Percentiles rank a stretch among this genome's conserved stretches.
phyloP scores from a whole-genome alignment of 2,888 invertebrate genomes.

The Tuberolachnus salignus region DNA sequence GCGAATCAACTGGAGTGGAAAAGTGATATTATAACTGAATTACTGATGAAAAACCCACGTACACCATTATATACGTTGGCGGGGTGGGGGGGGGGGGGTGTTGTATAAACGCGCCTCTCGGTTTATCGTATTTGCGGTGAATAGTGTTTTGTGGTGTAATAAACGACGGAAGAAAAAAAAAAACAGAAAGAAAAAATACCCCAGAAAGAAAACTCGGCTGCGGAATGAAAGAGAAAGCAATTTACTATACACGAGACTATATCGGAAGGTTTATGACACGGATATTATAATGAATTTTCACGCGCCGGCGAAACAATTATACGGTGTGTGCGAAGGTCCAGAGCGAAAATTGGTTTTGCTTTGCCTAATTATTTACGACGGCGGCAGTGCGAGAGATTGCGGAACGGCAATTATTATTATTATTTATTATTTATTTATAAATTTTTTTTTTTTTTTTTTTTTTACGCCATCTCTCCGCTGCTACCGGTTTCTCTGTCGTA shows the following conservation, averaged over 20 bases:
- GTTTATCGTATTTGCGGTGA: too few relatives aligned
- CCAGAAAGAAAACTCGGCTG: background rate
- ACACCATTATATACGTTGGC: too few relatives aligned
- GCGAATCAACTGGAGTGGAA: too few relatives aligned
- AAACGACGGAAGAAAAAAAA: background rate
- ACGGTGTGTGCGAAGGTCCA: conserved; percentile 45
- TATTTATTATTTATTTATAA: too few relatives aligned
- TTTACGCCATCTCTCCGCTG: too few relatives aligned
- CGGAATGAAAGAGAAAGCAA: conserved; percentile 32
- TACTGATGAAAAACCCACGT: too few relatives aligned
- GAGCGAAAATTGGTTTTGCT: conserved; percentile 51
- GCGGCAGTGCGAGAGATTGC: conserved; percentile 16
- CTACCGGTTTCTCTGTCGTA: conserved; percentile 24
- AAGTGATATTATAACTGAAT: too few relatives aligned
- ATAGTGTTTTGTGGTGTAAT: too few relatives aligned
- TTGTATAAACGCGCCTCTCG: too few relatives aligned
- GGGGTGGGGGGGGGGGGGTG: too few relatives aligned
- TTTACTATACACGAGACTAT: background rate
- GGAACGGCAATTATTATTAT: conserved; percentile 38
- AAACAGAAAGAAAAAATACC: background rate
- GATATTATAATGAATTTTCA: conserved; percentile 49
- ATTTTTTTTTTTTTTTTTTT: background rate
- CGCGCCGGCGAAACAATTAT: conserved; percentile 34
- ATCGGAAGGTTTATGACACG: conserved; percentile 40
- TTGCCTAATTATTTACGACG: conserved; percentile 47